Base-by-base conservation (phyloP, 2,888 invertebrate genomes). In the Calameuta pallipes region DNA sequence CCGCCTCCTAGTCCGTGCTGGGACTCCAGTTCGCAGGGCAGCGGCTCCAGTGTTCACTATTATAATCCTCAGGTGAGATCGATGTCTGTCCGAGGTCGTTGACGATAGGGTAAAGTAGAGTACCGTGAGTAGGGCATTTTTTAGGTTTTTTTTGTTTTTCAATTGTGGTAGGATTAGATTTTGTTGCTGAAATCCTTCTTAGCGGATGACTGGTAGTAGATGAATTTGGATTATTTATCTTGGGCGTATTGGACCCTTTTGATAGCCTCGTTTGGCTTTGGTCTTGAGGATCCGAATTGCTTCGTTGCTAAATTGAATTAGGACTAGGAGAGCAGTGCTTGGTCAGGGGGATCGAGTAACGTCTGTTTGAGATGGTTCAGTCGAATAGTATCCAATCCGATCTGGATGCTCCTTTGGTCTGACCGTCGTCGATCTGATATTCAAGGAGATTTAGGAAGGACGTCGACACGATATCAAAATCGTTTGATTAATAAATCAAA, bases 11-110 rank as follows among this genome's bases (percentile, higher is more conserved):
- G 91, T 82, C 91, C 91, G 30, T 91, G 91, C 77, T 91, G 91
- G 91, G 91, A 91, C 79, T 90, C 91, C 68, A 91, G 91, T 78
- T 91, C 91, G 4, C 91, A 91, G 78, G 91, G 91, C 76, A 91
- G 91, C 82, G 91, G 90, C 1, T 90, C 91, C 75, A 91, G 91
- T 80, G 89, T 91, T 82, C 90, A 91, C 80, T 91, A 91, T 78
- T 91, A 91, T 80, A 91, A 91, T 86, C 91, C 91, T 79, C 91
- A 91, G 89, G 91, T 91, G 79, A 83, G 76, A 73, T 33, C 31
- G 30, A 11, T 15, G 4, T 15, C 1, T 4, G 11, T 36, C 11
- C 1, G 15, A 37, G 13, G 4, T 1, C 13, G 1, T 37, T 37
- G 37, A 4, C 13, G 4, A 4, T 37, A 23, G 41, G 41, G 4